A percentile compares a stretch with the other conserved stretches of the same genome.
Evolutionary conservation across 2,888 invertebrate species (phyloP).

Genomic region (Lasioglossum marginatum): DNA sequence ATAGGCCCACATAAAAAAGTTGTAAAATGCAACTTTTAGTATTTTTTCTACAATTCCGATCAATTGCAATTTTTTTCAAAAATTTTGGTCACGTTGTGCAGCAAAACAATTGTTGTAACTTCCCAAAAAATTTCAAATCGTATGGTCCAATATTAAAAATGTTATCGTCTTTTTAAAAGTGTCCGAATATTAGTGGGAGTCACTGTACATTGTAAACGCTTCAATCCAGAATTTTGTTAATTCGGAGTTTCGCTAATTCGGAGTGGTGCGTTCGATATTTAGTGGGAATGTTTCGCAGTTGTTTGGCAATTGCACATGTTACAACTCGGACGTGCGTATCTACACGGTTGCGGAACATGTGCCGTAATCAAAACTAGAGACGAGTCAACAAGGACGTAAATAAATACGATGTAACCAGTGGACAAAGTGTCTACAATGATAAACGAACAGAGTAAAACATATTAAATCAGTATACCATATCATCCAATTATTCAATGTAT

Average conservation of each 20-base stretch:
- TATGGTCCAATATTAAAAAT: too few species aligned
- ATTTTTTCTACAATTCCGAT: too few species aligned
- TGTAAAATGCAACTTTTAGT: too few species aligned
- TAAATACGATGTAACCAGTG: background rate
- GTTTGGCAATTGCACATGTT: background rate
- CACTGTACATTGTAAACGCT: too few species aligned
- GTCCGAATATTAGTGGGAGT: too few species aligned
- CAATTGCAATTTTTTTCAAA: too few species aligned
- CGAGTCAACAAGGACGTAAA: background rate
- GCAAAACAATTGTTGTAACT: too few species aligned
- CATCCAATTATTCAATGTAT: background rate
- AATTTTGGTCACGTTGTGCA: too few species aligned
- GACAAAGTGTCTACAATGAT: background rate
- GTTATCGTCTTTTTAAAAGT: too few species aligned
- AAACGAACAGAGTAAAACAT: background rate
- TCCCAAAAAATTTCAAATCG: too few species aligned
- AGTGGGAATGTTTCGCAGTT: background rate
- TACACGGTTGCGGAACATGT: background rate
- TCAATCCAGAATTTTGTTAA: background rate
- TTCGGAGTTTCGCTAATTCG: background rate
- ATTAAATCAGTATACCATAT: background rate
- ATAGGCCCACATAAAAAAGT: too few species aligned
- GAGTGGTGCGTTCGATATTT: background rate
- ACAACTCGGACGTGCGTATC: background rate
- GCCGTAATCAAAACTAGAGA: background rate